Percentiles rank a stretch among this genome's conserved stretches.
Evolutionary conservation across 2,113 vertebrate genomes (phyloP).

Genomic region (Heterochromis multidens): DNA sequence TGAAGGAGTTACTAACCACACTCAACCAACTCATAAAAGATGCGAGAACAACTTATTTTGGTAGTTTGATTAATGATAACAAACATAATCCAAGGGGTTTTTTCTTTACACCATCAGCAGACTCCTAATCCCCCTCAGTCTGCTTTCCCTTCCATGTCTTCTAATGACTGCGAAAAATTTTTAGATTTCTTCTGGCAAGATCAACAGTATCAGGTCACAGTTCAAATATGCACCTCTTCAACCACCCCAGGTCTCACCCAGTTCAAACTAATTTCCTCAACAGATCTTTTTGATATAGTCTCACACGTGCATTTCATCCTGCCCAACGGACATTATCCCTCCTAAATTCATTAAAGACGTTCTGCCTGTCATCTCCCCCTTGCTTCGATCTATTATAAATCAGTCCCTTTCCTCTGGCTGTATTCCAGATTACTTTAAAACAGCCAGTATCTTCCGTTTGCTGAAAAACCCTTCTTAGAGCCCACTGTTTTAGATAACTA

Average conservation of each 20-base stretch:
- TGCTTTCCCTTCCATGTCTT: not conserved
- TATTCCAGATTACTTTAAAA: not conserved
- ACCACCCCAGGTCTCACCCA: not conserved
- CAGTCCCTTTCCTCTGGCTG: not conserved
- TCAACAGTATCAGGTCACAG: not conserved
- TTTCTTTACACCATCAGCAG: fast-evolving
- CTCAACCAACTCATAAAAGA: too few relatives aligned
- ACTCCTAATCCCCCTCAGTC: not conserved
- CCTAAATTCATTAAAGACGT: not conserved
- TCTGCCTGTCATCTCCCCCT: not conserved
- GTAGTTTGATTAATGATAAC: not conserved
- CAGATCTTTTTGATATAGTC: not conserved
- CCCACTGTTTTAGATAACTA: too few relatives aligned
- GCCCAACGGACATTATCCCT: not conserved
- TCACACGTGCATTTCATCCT: not conserved
- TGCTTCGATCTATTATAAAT: not conserved
- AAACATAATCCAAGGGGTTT: not conserved
- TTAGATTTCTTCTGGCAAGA: not conserved
- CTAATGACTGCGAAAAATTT: not conserved
- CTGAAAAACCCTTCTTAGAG: too few relatives aligned
- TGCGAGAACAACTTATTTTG: not conserved
- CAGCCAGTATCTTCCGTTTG: not conserved
- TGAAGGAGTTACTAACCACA: too few relatives aligned
- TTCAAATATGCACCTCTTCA: not conserved
- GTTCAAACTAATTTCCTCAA: not conserved